Evolutionary conservation across 2,888 invertebrate species (phyloP).

Genomic region (Creontiades dilutus): DNA sequence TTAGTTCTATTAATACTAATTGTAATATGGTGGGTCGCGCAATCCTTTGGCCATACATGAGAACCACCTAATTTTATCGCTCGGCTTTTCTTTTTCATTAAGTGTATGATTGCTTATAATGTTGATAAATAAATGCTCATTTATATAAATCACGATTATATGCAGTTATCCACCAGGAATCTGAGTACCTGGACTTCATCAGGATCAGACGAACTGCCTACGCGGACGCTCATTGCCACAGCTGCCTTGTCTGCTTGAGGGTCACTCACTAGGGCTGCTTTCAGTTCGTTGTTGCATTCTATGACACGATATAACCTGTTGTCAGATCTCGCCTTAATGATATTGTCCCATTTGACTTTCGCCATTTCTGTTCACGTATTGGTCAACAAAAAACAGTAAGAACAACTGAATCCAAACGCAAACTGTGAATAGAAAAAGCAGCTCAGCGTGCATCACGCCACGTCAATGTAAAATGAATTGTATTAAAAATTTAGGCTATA

Average conservation of each 20-base stretch:
- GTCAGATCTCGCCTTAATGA: slow-evolving; percentile 91
- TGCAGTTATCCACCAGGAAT: too few relatives aligned
- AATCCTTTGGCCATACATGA: too few relatives aligned
- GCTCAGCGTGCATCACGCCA: background rate
- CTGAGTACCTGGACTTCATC: slow-evolving; percentile 9
- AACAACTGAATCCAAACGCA: slow-evolving; percentile 51
- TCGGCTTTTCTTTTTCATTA: too few relatives aligned
- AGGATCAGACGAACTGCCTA: slow-evolving; percentile 84
- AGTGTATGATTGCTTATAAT: too few relatives aligned
- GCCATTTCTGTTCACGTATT: slow-evolving; percentile 1
- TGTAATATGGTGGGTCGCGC: too few relatives aligned
- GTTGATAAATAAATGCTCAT: too few relatives aligned
- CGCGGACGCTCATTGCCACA: slow-evolving; percentile 93
- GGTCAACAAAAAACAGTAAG: slow-evolving; percentile 23
- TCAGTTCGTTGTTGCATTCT: slow-evolving; percentile 89
- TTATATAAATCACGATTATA: too few relatives aligned
- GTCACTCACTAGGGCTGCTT: slow-evolving; percentile 94
- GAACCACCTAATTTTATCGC: too few relatives aligned
- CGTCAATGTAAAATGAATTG: too few relatives aligned
- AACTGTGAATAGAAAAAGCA: slow-evolving; percentile 8
- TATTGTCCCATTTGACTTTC: slow-evolving; percentile 80
- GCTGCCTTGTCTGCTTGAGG: slow-evolving; percentile 94
- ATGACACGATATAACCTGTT: slow-evolving; percentile 92
- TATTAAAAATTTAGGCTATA: too few relatives aligned
- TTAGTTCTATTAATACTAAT: too few relatives aligned